phyloP scores from a whole-genome alignment of 1,140 invertebrate species.

The Zaprionus ghesquierei region DNA sequence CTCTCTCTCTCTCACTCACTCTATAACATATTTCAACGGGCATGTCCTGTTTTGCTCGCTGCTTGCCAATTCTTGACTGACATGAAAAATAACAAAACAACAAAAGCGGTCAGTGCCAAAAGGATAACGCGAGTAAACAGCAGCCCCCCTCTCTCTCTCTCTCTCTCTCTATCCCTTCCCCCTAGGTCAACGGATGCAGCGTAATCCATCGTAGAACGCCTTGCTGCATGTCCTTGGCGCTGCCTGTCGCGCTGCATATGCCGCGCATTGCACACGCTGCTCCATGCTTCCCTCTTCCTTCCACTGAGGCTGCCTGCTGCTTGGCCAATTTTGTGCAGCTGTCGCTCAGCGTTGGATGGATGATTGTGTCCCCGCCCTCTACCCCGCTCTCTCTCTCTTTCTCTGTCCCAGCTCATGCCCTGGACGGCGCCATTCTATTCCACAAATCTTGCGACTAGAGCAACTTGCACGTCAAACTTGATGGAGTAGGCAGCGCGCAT shows the following conservation, averaged over 20 bases:
- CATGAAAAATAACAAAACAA: slow-evolving; percentile 80
- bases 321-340: slow-evolving; percentile 68
- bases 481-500: slow-evolving; percentile 52
- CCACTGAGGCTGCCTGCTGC: neutral
- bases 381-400: neutral
- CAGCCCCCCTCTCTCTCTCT: neutral
- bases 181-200: slow-evolving; percentile 46
- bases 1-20: slow-evolving; percentile 18
- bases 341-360: slow-evolving; percentile 66
- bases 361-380: slow-evolving; percentile 30
- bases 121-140: slow-evolving; percentile 67
- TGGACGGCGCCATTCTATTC: slow-evolving; percentile 16
- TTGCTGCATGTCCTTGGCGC: slow-evolving; percentile 61
- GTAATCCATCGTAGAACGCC: slow-evolving; percentile 71
- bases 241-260: slow-evolving; percentile 33
- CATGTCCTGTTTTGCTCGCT: slow-evolving; percentile 60
- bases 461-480: slow-evolving; percentile 49
- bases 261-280: slow-evolving; percentile 35
- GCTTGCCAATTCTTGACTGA: slow-evolving; percentile 79
- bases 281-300: neutral
- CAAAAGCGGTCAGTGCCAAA: slow-evolving; percentile 72
- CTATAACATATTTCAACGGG: slow-evolving; percentile 70
- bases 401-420: neutral
- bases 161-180: neutral
- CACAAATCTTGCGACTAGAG: slow-evolving; percentile 12